Base-by-base conservation (phyloP, 1,140 invertebrate species). In the Hycleus cichorii region DNA sequence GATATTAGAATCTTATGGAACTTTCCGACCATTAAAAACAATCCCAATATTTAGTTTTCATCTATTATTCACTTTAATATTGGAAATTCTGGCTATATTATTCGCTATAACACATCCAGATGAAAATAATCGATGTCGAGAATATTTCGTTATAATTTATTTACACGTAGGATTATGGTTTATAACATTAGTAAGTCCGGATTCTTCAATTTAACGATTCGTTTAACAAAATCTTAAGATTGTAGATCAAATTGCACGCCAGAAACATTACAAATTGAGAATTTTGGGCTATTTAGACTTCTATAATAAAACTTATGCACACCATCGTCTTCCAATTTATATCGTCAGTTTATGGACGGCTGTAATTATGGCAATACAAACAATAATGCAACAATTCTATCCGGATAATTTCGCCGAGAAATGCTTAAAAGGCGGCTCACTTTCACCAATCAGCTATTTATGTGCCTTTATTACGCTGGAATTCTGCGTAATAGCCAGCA, bases 231-330 rank as follows among this genome's bases (percentile, higher is more conserved):
- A 40, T 51, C 71, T 67, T 9, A 62, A 81, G 79, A 49, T 83
- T 10, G 69, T 79, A 18, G 82, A 85, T 70, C 75, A 81, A 61
- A 64, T 82, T 46, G 69, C 81, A 1, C 81, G 81, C 68, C 68
- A 66, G 8, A 78, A 75, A 56, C 84, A 86, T 67, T 77, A 83
- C 61, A 70, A 74, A 50, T 69, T 85, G 24, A 74, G 83, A 49
- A 72, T 84, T 56, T 77, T 77, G 63, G 84, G 83, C 25, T 86
- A 85, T 63, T 74, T 85, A 52, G 83, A 86, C 32, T 86, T 86
- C 66, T 83, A 85, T 70, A 79, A 83, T 50, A 78, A 79, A 4
- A 84, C 80, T 3, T 77, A 80, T 64, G 74, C 78, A 45, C 78
- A 81, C 45, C 77, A 82, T 57, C 75, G 79, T 54, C 72, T 80